Evolutionary conservation across 2,888 invertebrate genomes (phyloP), one percentile per base, ranked within the genome.

Genomic region (Pyrrhia umbra): DNA sequence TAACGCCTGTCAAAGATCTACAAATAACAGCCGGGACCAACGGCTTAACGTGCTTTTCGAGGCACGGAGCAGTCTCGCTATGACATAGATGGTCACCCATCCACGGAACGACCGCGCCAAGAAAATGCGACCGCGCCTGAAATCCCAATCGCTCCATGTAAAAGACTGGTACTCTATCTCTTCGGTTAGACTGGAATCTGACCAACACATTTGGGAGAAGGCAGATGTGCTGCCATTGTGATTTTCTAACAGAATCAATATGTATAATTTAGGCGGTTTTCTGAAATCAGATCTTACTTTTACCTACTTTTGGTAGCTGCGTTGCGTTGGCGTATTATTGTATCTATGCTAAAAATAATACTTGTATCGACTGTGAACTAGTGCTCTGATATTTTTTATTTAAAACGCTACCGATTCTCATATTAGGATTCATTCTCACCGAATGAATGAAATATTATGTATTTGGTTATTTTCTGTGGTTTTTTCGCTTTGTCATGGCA

Each of bases 271-370:
- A 25, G 20, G 10, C 27, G 16, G 13, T 58, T 34, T n/a, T 43
- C 60, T 61, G 65, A 65, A 43, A 37, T 43, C 27, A 65, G 37
- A 37, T 43, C 27, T 8, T 49, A 46, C 16, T 50, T 6, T 6
- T 20, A 15, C 39, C 30, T 25, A 34, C 45, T 18, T n/a, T 39
- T 13, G 23, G 20, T 21, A 39, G 39, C 20, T 9, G 30, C 39
- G n/a, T 21, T 27, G 25, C 46, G 34, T 40, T 16, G 16, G 21
- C 39, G 40, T 30, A 51, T 46, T 61, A 46, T 40, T 69, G 20
- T 45, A 25, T 18, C 13, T 42, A 10, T 5, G 68, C 71, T 68
- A 70, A 68, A 68, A 70, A 34, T 34, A 70, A 68, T 68, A 68
- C 47, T 30, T 34, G 8, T 71, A 27, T 21, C 21, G 51, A 20